Conservation (phyloP, 2,797 vertebrate genomes). For the Lindbergichthys nudifrons region DNA sequence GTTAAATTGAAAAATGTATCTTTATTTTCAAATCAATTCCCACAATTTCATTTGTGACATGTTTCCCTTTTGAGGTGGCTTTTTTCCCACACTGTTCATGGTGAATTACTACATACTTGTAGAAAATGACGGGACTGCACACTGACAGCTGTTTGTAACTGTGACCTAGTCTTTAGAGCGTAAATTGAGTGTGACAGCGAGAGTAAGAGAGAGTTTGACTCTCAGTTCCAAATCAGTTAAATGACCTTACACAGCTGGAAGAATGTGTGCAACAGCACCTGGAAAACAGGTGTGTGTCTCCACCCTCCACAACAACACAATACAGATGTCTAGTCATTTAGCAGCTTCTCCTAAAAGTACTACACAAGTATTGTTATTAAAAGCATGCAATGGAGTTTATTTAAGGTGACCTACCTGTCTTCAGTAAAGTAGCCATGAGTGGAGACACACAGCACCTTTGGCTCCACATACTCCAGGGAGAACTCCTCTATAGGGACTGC, state of each 20-base stretch:
- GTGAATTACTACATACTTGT: neutral
- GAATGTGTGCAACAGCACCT: conserved; percentile 58
- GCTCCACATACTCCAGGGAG: conserved; percentile 87
- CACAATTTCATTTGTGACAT: neutral
- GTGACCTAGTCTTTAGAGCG: conserved; percentile 18
- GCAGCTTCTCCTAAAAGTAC: neutral
- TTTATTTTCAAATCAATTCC: neutral
- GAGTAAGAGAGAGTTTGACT: conserved; percentile 30
- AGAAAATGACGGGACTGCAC: conserved; percentile 43
- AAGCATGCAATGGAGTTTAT: neutral
- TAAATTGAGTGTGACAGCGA: conserved; percentile 26
- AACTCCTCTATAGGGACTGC: conserved; percentile 89
- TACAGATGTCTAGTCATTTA: neutral
- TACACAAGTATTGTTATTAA: conserved; percentile 10
- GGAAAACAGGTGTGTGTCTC: conserved; percentile 69
- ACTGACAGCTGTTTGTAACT: conserved; percentile 17
- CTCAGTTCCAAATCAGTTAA: conserved; percentile 54
- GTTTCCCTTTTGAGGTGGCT: neutral
- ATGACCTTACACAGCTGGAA: conserved; percentile 23
- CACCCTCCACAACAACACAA: neutral
- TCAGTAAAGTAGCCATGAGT: conserved; percentile 81
- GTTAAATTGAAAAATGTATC: neutral
- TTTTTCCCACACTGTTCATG: neutral
- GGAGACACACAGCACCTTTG: conserved; percentile 89
- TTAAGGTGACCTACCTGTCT: conserved; percentile 83